Conservation (phyloP, 2,797 vertebrate genomes). For the Phrynocephalus forsythii region DNA sequence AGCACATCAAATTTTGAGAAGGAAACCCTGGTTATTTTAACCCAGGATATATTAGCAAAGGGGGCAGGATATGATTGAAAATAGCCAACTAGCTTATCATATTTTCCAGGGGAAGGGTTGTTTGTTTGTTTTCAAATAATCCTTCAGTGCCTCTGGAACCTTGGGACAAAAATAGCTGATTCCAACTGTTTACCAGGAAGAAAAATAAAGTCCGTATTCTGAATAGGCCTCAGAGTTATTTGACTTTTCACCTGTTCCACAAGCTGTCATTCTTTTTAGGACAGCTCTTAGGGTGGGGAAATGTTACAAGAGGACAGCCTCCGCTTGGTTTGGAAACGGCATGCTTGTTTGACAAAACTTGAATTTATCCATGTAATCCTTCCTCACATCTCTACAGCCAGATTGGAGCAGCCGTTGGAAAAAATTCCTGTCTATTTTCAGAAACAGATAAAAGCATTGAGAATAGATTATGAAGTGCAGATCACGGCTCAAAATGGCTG, state of each 20-base stretch:
- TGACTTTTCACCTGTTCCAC: constrained; percentile 46
- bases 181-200: constrained; percentile 43
- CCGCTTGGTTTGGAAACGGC: constrained; percentile 75
- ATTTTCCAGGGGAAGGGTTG: background rate
- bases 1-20: background rate
- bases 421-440: constrained; percentile 89
- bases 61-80: background rate
- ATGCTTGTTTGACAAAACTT: constrained; percentile 69
- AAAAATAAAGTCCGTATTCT: constrained; percentile 24
- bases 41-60: background rate
- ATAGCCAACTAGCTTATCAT: constrained; percentile 20
- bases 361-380: constrained; percentile 80
- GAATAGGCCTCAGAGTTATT: constrained; percentile 30
- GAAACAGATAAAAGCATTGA: constrained; percentile 87
- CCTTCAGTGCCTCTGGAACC: constrained; percentile 35
- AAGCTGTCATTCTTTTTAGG: background rate
- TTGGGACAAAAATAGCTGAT: constrained; percentile 37
- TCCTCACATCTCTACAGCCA: constrained; percentile 78
- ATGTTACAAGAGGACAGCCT: constrained; percentile 55
- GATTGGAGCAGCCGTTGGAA: constrained; percentile 85
- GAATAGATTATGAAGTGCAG: constrained; percentile 84
- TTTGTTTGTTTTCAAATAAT: constrained; percentile 24
- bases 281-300: constrained; percentile 9
- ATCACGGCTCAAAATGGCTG: constrained; percentile 81
- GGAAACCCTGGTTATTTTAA: background rate